Conservation (phyloP, 2,888 invertebrate species). For the Agriotes lineatus region DNA sequence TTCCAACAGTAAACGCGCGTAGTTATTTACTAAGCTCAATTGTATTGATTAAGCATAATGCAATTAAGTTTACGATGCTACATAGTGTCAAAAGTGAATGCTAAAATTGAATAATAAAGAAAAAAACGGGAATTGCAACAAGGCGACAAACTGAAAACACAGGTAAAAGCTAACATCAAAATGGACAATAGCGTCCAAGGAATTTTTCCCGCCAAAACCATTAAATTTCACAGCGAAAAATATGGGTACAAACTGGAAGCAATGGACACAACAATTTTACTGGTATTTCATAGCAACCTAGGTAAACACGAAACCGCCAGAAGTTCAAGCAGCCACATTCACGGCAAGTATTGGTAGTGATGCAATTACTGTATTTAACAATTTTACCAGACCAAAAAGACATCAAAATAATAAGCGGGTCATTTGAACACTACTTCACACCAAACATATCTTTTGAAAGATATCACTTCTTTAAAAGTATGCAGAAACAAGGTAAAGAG, state of each 20-base stretch:
- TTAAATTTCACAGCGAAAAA: no score
- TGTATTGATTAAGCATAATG: no score
- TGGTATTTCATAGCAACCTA: constrained; percentile 1
- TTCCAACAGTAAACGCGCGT: no score
- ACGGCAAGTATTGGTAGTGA: constrained; percentile 13
- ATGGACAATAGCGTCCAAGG: no score
- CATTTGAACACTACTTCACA: constrained; percentile 41
- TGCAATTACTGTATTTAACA: constrained; percentile 10
- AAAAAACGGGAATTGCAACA: no score
- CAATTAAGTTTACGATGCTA: no score
- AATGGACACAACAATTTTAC: constrained; percentile 13
- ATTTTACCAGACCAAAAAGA: constrained; percentile 16
- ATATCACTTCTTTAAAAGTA: constrained; percentile 42
- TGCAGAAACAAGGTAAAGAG: constrained; percentile 35
- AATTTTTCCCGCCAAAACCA: no score
- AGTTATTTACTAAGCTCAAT: no score
- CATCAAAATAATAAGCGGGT: constrained; percentile 5
- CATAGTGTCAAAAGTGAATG: no score
- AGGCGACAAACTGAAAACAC: no score
- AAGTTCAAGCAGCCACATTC: constrained; percentile 16
- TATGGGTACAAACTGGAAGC: background rate
- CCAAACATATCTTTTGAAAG: constrained; percentile 44
- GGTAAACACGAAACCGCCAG: constrained; percentile 5
- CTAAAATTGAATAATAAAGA: no score
- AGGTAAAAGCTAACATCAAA: no score